Evolutionary conservation across 2,888 invertebrate genomes (phyloP).

Genomic region (Antheraea yamamai): DNA sequence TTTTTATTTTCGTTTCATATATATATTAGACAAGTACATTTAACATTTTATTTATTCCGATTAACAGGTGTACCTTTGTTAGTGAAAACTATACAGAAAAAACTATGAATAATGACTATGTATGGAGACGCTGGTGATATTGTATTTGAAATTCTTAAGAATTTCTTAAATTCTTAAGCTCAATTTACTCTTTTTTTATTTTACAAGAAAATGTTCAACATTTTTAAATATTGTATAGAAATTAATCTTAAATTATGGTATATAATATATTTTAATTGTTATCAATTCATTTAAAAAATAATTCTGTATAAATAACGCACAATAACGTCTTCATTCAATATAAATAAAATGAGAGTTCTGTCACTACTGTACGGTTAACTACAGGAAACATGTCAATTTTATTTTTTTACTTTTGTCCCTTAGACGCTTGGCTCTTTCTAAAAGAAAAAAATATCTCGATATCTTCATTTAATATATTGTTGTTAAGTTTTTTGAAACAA

Average conservation of each 20-base stretch:
- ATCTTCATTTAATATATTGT: too few species aligned
- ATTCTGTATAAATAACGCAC: too few species aligned
- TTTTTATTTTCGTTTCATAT: not conserved
- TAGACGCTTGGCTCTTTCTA: too few species aligned
- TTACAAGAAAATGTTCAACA: not conserved
- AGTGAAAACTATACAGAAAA: not conserved
- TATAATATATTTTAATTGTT: not conserved
- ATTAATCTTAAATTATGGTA: not conserved
- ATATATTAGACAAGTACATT: slow-evolving; percentile 2
- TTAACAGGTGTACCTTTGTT: too few species aligned
- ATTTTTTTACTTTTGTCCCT: too few species aligned
- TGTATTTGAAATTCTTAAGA: not conserved
- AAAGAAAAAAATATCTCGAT: too few species aligned
- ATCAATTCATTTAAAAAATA: not conserved
- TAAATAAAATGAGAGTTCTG: too few species aligned
- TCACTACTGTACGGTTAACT: too few species aligned
- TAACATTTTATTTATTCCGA: not conserved
- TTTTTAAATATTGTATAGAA: not conserved
- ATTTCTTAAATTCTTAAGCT: too few species aligned
- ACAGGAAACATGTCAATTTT: too few species aligned
- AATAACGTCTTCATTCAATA: too few species aligned
- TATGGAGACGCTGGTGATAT: not conserved
- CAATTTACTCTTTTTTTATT: not conserved
- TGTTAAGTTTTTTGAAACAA: too few species aligned
- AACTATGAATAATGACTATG: not conserved